A percentile compares a stretch with the other conserved stretches of the same genome.
Conservation (phyloP, 2,888 invertebrate genomes). For the Linnaemya tessellans region DNA sequence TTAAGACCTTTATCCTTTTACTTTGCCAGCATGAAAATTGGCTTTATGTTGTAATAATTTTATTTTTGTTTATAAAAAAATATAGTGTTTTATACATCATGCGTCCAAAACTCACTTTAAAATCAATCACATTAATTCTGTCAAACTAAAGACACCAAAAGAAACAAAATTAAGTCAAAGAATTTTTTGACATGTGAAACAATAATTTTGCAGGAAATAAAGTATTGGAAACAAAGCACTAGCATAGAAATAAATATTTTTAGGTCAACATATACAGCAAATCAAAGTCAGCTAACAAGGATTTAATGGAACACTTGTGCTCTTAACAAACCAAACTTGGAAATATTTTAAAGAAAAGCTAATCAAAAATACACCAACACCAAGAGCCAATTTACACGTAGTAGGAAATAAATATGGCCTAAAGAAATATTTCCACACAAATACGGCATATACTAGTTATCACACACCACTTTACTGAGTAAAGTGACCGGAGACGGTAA, state of each 20-base stretch:
- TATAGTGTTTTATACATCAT: constrained; percentile 30
- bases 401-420: constrained; percentile 45
- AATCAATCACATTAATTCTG: constrained; percentile 59
- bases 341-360: constrained; percentile 40
- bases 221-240: constrained; percentile 40
- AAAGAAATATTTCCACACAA: constrained; percentile 46
- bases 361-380: constrained; percentile 65
- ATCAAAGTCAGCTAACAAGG: constrained; percentile 34
- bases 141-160: constrained; percentile 22
- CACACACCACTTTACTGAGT: constrained; percentile 11
- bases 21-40: too few relatives aligned
- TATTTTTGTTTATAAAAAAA: constrained; percentile 19
- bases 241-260: constrained; percentile 33
- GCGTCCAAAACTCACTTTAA: constrained; percentile 51
- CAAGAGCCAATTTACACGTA: constrained; percentile 10
- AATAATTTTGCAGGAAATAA: constrained; percentile 57
- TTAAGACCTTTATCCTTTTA: too few relatives aligned
- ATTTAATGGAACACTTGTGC: constrained; percentile 72
- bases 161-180: constrained; percentile 5
- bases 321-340: constrained; percentile 25
- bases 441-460: background rate
- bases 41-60: constrained; percentile 12
- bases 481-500: constrained; percentile 18
- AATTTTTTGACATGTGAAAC: constrained; percentile 64
- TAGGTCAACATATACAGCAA: constrained; percentile 5